Base-by-base conservation (phyloP, 2,113 vertebrate species). In the Reinhardtius hippoglossoides region DNA sequence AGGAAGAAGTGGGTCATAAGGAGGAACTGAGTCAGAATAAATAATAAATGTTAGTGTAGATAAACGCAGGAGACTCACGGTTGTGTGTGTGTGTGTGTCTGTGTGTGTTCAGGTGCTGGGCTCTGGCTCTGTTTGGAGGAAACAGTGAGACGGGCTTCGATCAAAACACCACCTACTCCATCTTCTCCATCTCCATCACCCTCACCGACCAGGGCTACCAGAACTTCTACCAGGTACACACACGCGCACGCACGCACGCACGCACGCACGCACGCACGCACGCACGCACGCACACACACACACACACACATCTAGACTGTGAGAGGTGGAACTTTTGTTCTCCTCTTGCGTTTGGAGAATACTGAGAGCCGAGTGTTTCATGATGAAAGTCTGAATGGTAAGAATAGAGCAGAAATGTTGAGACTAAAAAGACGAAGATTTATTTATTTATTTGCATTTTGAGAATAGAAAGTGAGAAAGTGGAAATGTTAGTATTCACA, bases 121-220 rank as follows among this genome's bases (percentile, higher is more conserved):
- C 97, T 78, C 93, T 99, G 92, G 96, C 96, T 63, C 91, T 99
- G 62, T 98, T 96, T 80, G 98, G 97, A 88, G 97, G 98, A 81
- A 99, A 98, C 92, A 96, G 95, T 79, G 97, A 98, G 85, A 96
- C 96, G 0, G 98, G 98, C 18, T 98, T 98, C 86, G 96, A 99
- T 59, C 97, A 99, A 89, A 99, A 99, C 89, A 92, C 96, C 71
- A 98, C 98, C 42, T 98, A 98, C 74, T 98, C 97, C 52, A 95
- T 98, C 89, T 99, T 99, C 91, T 97, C 95, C 87, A 95, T 99
- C 88, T 97, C 96, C 79, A 95, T 99, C 84, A 98, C 96, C 9
- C 89, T 99, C 81, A 99, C 97, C 3, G 96, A 98, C 87, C 94
- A 97, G 67, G 98, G 98, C 67, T 97, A 95, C 90, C 95, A 96